Conservation (phyloP, 2,797 vertebrate genomes). For the Urosaurus nigricauda region DNA sequence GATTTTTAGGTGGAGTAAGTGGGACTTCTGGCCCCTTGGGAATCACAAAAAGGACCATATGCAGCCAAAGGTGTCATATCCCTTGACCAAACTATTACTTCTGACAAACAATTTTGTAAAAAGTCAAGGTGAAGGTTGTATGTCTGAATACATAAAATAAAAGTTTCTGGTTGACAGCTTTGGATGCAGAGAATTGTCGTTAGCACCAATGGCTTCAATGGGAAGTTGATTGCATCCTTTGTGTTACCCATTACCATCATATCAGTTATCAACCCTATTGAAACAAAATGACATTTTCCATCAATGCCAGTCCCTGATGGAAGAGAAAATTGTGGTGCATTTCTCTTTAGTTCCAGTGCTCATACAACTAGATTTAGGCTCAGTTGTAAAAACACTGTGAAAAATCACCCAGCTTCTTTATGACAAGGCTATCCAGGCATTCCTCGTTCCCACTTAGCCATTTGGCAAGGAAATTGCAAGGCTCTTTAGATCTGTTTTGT, state of each 20-base stretch:
- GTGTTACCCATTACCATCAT: conserved; percentile 32
- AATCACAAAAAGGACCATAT: not conserved
- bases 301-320: conserved; percentile 30
- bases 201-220: conserved; percentile 12
- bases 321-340: conserved; percentile 17
- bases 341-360: conserved; percentile 15
- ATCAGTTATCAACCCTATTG: conserved; percentile 12
- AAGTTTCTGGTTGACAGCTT: conserved; percentile 15
- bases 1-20: too few species aligned
- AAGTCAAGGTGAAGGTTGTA: not conserved
- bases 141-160: conserved; percentile 12
- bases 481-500: conserved; percentile 37
- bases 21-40: too few species aligned
- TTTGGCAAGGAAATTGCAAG: conserved; percentile 46
- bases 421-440: not conserved
- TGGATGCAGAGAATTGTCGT: not conserved
- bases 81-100: not conserved
- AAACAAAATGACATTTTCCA: conserved; percentile 42
- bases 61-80: not conserved
- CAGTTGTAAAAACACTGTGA: conserved; percentile 35
- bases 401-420: conserved; percentile 37
- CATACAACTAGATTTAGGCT: conserved; percentile 12
- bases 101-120: conserved; percentile 13
- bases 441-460: conserved; percentile 29
- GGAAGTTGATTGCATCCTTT: conserved; percentile 29